phyloP scores from a whole-genome alignment of 23 tunicate species.

The Halocynthia aurantium region DNA sequence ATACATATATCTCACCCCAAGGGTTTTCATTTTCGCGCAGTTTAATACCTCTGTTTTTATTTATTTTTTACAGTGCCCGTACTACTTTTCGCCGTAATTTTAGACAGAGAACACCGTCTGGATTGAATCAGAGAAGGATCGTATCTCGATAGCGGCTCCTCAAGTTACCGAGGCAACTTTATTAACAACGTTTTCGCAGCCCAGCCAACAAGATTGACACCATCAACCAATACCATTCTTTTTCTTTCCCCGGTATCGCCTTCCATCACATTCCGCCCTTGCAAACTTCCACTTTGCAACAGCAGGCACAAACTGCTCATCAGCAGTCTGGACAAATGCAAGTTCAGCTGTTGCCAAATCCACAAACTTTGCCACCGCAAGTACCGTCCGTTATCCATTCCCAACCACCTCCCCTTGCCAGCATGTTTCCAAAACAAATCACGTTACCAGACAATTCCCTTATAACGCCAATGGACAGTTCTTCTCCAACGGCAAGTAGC shows the following conservation, averaged over 20 bases:
- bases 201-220: conserved; percentile 54
- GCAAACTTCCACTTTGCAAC: neutral
- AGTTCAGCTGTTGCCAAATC: neutral
- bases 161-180: too few species aligned
- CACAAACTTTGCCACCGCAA: conserved; percentile 9
- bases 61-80: too few species aligned
- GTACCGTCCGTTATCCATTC: neutral
- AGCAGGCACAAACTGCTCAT: neutral
- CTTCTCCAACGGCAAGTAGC: conserved; percentile 8
- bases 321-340: too few species aligned
- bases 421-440: conserved; percentile 10
- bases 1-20: too few species aligned
- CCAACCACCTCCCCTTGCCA: neutral
- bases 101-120: too few species aligned
- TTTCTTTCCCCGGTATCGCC: conserved; percentile 14
- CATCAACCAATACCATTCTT: conserved; percentile 26
- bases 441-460: neutral
- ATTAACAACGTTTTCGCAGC: too few species aligned
- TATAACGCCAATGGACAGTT: conserved; percentile 25
- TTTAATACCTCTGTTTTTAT: too few species aligned
- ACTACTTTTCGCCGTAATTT: too few species aligned
- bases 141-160: too few species aligned
- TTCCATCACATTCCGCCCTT: conserved; percentile 6
- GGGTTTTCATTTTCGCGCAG: too few species aligned
- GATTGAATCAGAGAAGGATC: too few species aligned